These are phyloP conservation scores for Columba janthina DNA, from an alignment of 2,113 vertebrate genomes.

Conservation along the genomic window DNA sequence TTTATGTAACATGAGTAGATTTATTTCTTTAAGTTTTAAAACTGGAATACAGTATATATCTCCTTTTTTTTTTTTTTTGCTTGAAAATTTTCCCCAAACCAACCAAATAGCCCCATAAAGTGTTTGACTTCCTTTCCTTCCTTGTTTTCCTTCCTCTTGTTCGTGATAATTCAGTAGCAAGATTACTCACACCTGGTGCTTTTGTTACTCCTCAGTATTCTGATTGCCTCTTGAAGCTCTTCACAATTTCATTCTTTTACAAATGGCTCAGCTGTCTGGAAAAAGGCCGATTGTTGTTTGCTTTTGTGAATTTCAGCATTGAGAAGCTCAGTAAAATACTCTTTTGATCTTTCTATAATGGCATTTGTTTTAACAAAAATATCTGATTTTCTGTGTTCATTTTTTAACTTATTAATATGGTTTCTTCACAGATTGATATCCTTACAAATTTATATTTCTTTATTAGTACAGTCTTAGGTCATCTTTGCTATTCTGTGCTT, in stretches of 20 bases:
- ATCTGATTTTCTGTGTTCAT: background rate
- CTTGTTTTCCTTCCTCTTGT: background rate
- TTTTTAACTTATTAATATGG: background rate
- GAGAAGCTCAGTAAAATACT: constrained; percentile 21
- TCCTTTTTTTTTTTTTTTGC: background rate
- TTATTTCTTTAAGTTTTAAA: background rate
- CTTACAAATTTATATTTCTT: background rate
- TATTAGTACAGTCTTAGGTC: background rate
- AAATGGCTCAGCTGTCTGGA: constrained; percentile 61
- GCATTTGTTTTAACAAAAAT: constrained; percentile 19
- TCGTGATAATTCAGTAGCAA: background rate
- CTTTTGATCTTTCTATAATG: background rate
- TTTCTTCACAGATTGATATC: background rate
- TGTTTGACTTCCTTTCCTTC: background rate
- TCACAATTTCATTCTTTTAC: constrained; percentile 37
- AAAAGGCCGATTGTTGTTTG: constrained; percentile 12
- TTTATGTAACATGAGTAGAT: background rate
- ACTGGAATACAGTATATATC: background rate
- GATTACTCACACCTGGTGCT: constrained; percentile 64
- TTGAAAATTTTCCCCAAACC: background rate
- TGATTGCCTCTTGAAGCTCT: constrained; percentile 63
- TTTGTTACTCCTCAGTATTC: constrained; percentile 38
- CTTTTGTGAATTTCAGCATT: constrained; percentile 27
- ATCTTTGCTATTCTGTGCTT: background rate
- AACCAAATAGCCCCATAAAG: background rate